A percentile compares a stretch with the other conserved stretches of the same genome.
Evolutionary conservation across 2,888 invertebrate genomes (phyloP).

Genomic region (Drosophila colorata): DNA sequence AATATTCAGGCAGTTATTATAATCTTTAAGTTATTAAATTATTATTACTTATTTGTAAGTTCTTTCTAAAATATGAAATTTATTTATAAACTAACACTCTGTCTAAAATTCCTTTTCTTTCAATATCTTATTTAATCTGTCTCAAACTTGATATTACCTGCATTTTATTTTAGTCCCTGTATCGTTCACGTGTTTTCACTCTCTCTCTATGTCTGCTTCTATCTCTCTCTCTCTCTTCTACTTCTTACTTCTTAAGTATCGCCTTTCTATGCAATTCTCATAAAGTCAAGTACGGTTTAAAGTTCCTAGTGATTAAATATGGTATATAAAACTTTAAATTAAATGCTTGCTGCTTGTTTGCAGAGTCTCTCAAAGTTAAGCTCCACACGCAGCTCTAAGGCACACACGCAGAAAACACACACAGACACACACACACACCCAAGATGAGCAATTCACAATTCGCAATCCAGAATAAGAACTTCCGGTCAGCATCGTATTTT

Average conservation of each 20-base stretch:
- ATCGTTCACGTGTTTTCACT: no score
- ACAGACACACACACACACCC: not conserved
- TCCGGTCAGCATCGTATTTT: conserved; percentile 66
- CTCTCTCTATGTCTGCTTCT: not conserved
- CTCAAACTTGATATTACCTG: no score
- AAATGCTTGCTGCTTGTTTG: no score
- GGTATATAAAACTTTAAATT: no score
- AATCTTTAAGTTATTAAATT: no score
- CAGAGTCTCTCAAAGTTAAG: no score
- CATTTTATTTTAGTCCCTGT: not conserved
- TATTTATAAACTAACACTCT: no score
- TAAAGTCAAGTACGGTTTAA: not conserved
- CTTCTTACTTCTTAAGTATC: not conserved
- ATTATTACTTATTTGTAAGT: no score
- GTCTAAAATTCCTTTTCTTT: no score
- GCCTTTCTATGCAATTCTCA: not conserved
- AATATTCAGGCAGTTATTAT: no score
- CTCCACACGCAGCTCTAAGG: conserved; percentile 12
- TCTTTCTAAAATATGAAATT: no score
- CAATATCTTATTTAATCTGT: no score
- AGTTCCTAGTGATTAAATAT: not conserved
- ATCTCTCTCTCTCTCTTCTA: not conserved
- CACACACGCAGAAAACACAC: conserved; percentile 1
- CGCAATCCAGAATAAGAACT: conserved; percentile 81
- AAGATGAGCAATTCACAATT: conserved; percentile 72